Percentiles rank a stretch among this genome's conserved stretches.
Evolutionary conservation across 1,140 invertebrate species (phyloP).

Genomic region (Neodiprion pinetum): DNA sequence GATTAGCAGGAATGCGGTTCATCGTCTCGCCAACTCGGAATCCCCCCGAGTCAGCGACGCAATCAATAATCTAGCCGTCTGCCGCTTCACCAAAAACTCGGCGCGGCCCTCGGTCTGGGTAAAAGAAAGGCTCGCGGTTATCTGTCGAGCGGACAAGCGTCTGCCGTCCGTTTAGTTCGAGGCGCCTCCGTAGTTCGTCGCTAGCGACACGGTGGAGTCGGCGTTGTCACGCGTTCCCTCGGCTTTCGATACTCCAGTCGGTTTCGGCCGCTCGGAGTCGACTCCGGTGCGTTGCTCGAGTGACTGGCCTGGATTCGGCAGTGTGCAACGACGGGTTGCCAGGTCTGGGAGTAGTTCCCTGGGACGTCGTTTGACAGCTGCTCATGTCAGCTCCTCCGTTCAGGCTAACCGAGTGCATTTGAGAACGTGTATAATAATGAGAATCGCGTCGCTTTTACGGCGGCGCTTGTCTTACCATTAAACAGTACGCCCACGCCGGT

Average conservation of each 20-base stretch:
- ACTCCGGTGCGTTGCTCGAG: constrained; percentile 10
- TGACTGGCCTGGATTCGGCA: constrained; percentile 8
- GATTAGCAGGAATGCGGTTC: too few species aligned
- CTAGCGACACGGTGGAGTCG: not conserved
- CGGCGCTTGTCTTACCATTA: not conserved
- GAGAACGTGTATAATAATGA: not conserved
- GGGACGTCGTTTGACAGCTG: not conserved
- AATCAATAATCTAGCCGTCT: too few species aligned
- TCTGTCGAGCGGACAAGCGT: too few species aligned
- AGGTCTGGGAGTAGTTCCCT: not conserved
- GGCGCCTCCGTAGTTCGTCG: constrained; percentile 3
- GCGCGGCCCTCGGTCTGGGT: too few species aligned
- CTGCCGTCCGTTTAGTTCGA: not conserved
- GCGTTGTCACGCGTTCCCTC: not conserved
- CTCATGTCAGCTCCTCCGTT: not conserved
- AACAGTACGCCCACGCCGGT: constrained; percentile 31
- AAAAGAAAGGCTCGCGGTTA: too few species aligned
- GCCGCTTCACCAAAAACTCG: too few species aligned
- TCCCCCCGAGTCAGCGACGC: too few species aligned
- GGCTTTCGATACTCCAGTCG: constrained; percentile 6
- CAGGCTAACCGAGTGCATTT: constrained; percentile 6
- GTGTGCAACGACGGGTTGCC: constrained; percentile 1
- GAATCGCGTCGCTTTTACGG: not conserved
- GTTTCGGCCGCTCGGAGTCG: constrained; percentile 17
- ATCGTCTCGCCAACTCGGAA: too few species aligned